These are phyloP conservation scores for Cebidichthys violaceus DNA, from an alignment of 2,113 vertebrate genomes.

Conservation along the genomic window DNA sequence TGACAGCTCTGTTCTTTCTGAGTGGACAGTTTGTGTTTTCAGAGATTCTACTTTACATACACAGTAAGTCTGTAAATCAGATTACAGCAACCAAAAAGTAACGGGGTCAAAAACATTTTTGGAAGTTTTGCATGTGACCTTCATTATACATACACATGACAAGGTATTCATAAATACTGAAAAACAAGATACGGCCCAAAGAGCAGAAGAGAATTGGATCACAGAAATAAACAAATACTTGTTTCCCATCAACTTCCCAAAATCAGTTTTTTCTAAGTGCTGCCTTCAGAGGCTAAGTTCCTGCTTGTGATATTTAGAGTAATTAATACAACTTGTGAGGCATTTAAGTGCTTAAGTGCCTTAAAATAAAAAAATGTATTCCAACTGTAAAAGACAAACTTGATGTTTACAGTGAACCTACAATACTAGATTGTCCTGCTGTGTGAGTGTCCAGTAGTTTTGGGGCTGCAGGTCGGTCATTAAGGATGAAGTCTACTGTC, in stretches of 20 bases:
- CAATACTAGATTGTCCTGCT: background rate
- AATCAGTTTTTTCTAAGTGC: constrained; percentile 2
- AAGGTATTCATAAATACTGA: constrained; percentile 11
- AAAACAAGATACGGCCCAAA: constrained; percentile 6
- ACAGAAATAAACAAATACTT: constrained; percentile 10
- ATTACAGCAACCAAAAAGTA: constrained; percentile 17
- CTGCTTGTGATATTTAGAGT: background rate
- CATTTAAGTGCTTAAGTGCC: constrained; percentile 31
- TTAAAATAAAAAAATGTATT: constrained; percentile 11
- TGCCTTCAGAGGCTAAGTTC: background rate
- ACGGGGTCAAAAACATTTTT: constrained; percentile 33
- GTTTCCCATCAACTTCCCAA: background rate
- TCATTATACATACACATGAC: constrained; percentile 5
- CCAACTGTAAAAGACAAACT: background rate
- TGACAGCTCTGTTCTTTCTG: constrained; percentile 40
- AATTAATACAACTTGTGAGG: background rate
- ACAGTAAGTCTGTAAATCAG: constrained; percentile 36
- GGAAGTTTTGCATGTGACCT: constrained; percentile 20
- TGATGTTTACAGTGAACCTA: background rate
- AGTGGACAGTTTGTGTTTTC: constrained; percentile 37
- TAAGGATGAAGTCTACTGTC: background rate
- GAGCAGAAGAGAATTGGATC: constrained; percentile 21
- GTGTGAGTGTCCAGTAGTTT: background rate
- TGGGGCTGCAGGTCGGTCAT: background rate
- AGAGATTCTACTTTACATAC: constrained; percentile 48